Conservation (phyloP, 1,140 invertebrate species). For the Bombus breviceps region DNA sequence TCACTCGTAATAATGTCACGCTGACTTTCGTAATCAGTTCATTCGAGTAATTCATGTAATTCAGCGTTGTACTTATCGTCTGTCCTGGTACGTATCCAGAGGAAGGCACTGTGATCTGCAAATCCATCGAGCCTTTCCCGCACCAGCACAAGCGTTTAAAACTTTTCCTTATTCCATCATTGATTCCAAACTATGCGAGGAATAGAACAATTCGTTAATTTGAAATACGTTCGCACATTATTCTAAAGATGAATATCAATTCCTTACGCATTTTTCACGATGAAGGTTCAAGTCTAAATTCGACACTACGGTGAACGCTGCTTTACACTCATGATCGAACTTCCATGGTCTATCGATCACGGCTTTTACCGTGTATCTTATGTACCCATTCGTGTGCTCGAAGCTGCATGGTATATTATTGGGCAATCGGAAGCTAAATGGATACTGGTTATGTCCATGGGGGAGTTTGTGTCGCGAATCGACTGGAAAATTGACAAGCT, state of each 20-base stretch:
- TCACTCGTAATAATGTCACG: constrained; percentile 85
- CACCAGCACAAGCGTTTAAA: constrained; percentile 85
- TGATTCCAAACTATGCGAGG: constrained; percentile 52
- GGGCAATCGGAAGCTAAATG: constrained; percentile 83
- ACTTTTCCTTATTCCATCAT: constrained; percentile 81
- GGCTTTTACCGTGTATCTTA: constrained; percentile 84
- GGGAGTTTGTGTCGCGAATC: constrained; percentile 48
- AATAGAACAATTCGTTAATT: neutral
- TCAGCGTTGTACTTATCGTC: constrained; percentile 84
- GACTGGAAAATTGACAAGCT: constrained; percentile 32
- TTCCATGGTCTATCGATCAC: constrained; percentile 84
- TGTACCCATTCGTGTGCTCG: constrained; percentile 83
- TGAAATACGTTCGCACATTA: neutral
- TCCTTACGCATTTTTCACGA: constrained; percentile 42
- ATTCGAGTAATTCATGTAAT: constrained; percentile 86
- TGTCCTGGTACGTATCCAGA: constrained; percentile 87
- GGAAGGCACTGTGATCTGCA: constrained; percentile 84
- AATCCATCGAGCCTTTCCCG: constrained; percentile 83
- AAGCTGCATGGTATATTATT: constrained; percentile 83
- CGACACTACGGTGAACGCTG: constrained; percentile 81
- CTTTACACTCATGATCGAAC: constrained; percentile 83
- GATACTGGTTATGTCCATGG: constrained; percentile 81
- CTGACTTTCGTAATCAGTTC: constrained; percentile 83
- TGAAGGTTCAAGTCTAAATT: constrained; percentile 61
- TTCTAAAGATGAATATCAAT: neutral